A percentile compares a stretch with the other conserved stretches of the same genome.
Conservation (phyloP, 2,797 vertebrate genomes). For the Margarornis squamiger region DNA sequence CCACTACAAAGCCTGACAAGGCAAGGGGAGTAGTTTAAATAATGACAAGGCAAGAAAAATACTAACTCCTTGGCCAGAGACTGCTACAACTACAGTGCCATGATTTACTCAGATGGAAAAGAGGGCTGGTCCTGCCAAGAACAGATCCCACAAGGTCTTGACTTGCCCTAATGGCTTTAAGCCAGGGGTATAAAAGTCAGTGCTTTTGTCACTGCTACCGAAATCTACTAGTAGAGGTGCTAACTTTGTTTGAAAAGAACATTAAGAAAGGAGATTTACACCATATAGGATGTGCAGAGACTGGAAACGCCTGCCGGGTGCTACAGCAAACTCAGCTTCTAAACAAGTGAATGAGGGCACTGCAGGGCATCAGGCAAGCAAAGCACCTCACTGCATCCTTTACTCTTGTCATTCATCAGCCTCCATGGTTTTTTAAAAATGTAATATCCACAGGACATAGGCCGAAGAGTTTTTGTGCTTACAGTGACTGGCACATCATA, state of each 20-base stretch:
- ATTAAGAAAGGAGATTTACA: not conserved
- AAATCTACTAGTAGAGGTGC: not conserved
- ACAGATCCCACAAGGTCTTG: not conserved
- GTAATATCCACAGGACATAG: not conserved
- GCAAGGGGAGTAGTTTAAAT: not conserved
- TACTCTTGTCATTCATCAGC: not conserved
- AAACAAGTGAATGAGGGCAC: not conserved
- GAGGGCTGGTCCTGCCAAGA: not conserved
- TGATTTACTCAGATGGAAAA: not conserved
- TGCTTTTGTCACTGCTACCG: not conserved
- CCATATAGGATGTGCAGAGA: not conserved
- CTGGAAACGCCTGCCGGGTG: not conserved
- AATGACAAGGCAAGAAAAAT: constrained; percentile 1
- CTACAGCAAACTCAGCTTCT: not conserved
- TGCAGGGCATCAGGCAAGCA: not conserved
- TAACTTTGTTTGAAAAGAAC: not conserved
- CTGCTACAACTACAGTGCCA: not conserved
- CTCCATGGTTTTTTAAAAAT: not conserved
- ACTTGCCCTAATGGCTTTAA: not conserved
- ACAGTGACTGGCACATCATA: not conserved
- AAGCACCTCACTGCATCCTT: not conserved
- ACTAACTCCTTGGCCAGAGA: not conserved
- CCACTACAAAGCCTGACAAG: not conserved
- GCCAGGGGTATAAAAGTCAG: not conserved
- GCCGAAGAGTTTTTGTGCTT: not conserved